Evolutionary conservation across 2,888 invertebrate genomes (phyloP).

Genomic region (Parapristionchus giblindavisi): DNA sequence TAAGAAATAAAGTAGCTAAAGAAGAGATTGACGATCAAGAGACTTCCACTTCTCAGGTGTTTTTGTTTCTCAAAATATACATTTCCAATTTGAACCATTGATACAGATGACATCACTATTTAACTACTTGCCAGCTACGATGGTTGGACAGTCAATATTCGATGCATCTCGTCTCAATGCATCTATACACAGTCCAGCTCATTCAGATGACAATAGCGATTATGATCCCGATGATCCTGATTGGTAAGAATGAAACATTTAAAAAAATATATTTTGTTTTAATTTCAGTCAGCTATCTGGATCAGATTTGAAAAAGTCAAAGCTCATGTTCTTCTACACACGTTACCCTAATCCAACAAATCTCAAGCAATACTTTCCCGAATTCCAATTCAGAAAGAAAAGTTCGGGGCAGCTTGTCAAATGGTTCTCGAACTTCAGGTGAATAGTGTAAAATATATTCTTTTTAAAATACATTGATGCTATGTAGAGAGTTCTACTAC

Average conservation of each 20-base stretch:
- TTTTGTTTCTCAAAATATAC: slow-evolving; percentile 35
- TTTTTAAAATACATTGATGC: background rate
- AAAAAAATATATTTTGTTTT: slow-evolving; percentile 77
- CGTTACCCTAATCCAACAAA: slow-evolving; percentile 98
- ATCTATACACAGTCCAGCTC: slow-evolving; percentile 47
- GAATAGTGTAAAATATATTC: background rate
- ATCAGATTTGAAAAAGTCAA: slow-evolving; percentile 88
- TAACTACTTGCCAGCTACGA: slow-evolving; percentile 42
- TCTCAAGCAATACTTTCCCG: slow-evolving; percentile 99
- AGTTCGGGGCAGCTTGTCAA: slow-evolving; percentile 99
- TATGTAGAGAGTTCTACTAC: slow-evolving; percentile 25
- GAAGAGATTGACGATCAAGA: slow-evolving; percentile 4
- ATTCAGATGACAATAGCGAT: slow-evolving; percentile 61
- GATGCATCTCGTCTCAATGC: background rate
- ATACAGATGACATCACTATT: slow-evolving; percentile 35
- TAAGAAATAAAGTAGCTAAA: background rate
- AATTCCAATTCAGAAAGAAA: slow-evolving; percentile 99
- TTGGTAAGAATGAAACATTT: background rate
- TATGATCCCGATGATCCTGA: slow-evolving; percentile 53
- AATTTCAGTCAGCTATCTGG: slow-evolving; percentile 87
- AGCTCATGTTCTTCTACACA: slow-evolving; percentile 99
- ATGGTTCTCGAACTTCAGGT: slow-evolving; percentile 99
- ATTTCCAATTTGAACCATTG: slow-evolving; percentile 31
- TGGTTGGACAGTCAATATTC: slow-evolving; percentile 42
- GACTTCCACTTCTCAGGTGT: slow-evolving; percentile 43